Evolutionary conservation across 2,888 invertebrate species (phyloP).

Genomic region (Patella caerulea): DNA sequence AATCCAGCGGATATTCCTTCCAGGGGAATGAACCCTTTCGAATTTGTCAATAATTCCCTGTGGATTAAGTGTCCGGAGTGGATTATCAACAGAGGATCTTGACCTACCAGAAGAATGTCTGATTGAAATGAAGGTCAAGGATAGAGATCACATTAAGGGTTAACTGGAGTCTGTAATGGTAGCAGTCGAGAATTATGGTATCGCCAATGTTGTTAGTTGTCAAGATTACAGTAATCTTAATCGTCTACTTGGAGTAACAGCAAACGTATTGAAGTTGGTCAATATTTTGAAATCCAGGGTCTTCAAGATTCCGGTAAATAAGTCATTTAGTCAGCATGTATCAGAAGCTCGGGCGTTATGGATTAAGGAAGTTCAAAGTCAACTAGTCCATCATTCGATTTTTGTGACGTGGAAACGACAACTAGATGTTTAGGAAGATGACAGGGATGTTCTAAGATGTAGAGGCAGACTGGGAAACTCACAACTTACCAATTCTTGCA

Average conservation of each 20-base stretch:
- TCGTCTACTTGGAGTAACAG: constrained; percentile 4
- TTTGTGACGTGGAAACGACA: neutral
- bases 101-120: neutral
- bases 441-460: neutral
- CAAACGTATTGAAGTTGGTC: neutral
- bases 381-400: neutral
- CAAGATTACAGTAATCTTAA: neutral
- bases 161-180: neutral
- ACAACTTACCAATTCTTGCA: neutral
- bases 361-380: neutral
- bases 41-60: neutral
- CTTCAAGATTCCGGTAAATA: neutral
- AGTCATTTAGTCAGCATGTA: neutral
- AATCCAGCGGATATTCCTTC: neutral
- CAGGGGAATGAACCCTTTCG: neutral
- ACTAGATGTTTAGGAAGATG: constrained; percentile 2
- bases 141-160: neutral
- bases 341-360: neutral
- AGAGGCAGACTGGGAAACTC: neutral
- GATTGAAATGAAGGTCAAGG: neutral
- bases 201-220: neutral
- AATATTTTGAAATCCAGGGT: neutral
- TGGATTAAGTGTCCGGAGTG: neutral
- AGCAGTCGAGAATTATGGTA: neutral
- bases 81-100: neutral